These are phyloP conservation scores for Bubo blakistoni DNA, from an alignment of 2,113 vertebrate genomes.

Conservation along the genomic window DNA sequence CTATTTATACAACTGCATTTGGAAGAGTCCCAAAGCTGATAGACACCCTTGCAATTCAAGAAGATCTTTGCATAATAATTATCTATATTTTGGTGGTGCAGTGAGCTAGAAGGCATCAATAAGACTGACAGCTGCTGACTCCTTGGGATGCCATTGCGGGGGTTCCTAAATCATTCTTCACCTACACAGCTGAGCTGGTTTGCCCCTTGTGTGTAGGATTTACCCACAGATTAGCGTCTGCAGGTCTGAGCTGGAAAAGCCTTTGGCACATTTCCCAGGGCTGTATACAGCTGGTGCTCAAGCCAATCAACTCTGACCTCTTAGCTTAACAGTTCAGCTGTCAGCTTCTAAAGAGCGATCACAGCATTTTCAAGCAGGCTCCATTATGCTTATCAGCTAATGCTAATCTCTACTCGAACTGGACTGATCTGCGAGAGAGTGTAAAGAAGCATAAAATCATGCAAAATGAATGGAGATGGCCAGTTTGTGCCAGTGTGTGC, in stretches of 20 bases:
- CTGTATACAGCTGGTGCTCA: not conserved
- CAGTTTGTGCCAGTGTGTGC: not conserved
- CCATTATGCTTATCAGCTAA: not conserved
- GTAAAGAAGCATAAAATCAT: not conserved
- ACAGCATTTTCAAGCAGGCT: slow-evolving; percentile 13
- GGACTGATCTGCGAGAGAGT: not conserved
- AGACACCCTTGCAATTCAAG: not conserved
- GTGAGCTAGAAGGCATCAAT: not conserved
- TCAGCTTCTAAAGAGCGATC: slow-evolving; percentile 26
- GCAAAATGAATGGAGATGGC: not conserved
- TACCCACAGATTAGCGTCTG: not conserved
- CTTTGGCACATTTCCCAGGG: not conserved
- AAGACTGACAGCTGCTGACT: slow-evolving; percentile 23
- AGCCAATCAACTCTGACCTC: slow-evolving; percentile 43
- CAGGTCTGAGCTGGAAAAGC: not conserved
- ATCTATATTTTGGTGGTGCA: slow-evolving; percentile 13
- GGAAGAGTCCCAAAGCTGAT: not conserved
- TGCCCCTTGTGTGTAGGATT: not conserved
- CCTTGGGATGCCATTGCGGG: not conserved
- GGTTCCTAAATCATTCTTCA: slow-evolving; percentile 44
- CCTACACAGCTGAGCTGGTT: slow-evolving; percentile 31
- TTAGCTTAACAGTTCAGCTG: slow-evolving; percentile 52
- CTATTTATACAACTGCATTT: slow-evolving; percentile 37
- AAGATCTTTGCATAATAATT: not conserved
- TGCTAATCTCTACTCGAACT: not conserved